A percentile compares a stretch with the other conserved stretches of the same genome.
Conservation (phyloP, 2,113 vertebrate species). For the Delphinus delphis region DNA sequence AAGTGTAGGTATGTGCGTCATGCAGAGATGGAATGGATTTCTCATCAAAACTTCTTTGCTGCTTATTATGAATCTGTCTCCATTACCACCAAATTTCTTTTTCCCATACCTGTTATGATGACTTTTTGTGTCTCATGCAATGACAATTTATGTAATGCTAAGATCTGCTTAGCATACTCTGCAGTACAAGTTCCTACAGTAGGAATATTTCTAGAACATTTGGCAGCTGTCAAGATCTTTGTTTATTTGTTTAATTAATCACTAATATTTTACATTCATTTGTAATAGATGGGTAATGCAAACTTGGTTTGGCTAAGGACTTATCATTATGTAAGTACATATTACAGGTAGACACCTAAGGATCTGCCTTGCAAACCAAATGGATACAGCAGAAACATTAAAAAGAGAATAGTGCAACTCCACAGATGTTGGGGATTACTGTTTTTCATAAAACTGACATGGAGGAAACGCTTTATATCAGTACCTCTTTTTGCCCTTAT, state of each 20-base stretch:
- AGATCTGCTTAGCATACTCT: not conserved
- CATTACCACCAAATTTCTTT: not conserved
- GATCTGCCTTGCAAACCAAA: not conserved
- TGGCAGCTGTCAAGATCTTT: not conserved
- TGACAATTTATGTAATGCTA: slow-evolving; percentile 1
- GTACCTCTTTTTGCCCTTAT: not conserved
- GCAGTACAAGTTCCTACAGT: not conserved
- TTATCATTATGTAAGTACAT: not conserved
- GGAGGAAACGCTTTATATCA: not conserved
- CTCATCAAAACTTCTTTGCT: not conserved
- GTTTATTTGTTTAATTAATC: slow-evolving; percentile 5
- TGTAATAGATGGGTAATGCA: not conserved
- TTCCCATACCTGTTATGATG: not conserved
- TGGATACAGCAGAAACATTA: not conserved
- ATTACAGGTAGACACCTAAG: not conserved
- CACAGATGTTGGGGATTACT: not conserved
- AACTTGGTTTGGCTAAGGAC: not conserved
- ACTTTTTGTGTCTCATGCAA: not conserved
- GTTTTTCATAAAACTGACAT: not conserved
- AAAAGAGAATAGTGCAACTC: not conserved
- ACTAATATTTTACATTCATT: not conserved
- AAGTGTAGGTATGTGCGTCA: not conserved
- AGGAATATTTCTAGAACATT: not conserved
- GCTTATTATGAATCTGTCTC: not conserved
- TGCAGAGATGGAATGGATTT: not conserved